Evolutionary conservation across 2,797 vertebrate species (phyloP).

Genomic region (Sebastes variabilis): DNA sequence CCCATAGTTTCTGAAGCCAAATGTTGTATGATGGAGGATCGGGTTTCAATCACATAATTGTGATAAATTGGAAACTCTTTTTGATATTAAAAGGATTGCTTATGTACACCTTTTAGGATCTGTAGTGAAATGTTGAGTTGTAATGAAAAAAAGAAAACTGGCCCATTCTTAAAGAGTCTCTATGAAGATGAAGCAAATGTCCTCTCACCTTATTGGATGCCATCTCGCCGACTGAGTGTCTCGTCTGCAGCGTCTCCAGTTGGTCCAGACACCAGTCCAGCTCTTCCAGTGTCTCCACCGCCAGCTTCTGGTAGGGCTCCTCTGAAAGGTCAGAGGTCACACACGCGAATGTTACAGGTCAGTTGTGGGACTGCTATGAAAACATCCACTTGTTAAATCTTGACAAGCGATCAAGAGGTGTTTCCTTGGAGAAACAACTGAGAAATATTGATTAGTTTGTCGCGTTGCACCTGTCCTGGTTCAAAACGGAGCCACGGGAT

Average conservation of each 20-base stretch:
- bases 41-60: neutral
- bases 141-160: no score
- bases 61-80: neutral
- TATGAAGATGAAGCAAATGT: neutral
- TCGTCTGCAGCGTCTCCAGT: constrained; percentile 93
- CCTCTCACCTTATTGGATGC: constrained; percentile 93
- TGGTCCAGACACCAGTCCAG: constrained; percentile 97
- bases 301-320: constrained; percentile 89
- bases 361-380: neutral
- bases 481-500: neutral
- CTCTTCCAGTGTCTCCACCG: constrained; percentile 91
- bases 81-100: neutral
- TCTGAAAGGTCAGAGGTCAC: constrained; percentile 79
- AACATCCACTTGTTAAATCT: neutral
- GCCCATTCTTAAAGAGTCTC: neutral
- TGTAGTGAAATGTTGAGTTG: neutral
- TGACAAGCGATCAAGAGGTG: neutral
- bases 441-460: neutral
- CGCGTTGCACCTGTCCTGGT: neutral
- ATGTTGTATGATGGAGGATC: neutral
- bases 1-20: neutral
- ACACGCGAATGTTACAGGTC: constrained; percentile 3
- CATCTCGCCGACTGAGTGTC: constrained; percentile 94
- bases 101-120: neutral
- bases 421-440: neutral